Evolutionary conservation across 2,888 invertebrate species (phyloP).

Genomic region (Eupithecia dodoneata): DNA sequence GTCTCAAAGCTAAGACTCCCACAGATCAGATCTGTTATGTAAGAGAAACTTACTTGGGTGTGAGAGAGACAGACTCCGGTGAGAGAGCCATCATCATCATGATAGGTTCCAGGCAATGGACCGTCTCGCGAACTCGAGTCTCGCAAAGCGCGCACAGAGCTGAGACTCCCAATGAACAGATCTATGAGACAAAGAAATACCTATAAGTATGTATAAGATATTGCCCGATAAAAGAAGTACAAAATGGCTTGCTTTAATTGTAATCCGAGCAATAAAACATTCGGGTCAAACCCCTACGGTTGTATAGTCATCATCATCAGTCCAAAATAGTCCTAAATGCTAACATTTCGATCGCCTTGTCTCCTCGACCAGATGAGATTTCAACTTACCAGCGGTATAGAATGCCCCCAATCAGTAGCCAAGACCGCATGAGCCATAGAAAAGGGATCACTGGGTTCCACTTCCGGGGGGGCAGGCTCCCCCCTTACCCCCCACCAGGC

Average conservation of each 20-base stretch:
- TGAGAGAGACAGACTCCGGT: conserved; percentile 71
- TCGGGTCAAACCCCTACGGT: no score
- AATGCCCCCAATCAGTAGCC: conserved; percentile 72
- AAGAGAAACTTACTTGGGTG: conserved; percentile 61
- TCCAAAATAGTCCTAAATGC: no score
- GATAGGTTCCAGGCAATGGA: conserved; percentile 65
- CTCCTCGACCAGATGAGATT: neutral
- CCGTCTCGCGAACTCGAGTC: conserved; percentile 60
- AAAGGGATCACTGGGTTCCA: conserved; percentile 52
- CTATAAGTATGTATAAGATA: neutral
- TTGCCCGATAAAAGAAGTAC: neutral
- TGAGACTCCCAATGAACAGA: conserved; percentile 67
- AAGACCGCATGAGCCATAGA: conserved; percentile 61
- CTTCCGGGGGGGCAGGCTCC: conserved; percentile 57
- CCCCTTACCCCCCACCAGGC: conserved; percentile 58
- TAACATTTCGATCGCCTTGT: no score
- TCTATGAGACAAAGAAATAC: conserved; percentile 48
- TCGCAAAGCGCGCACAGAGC: conserved; percentile 59
- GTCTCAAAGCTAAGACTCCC: conserved; percentile 35
- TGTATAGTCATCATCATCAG: no score
- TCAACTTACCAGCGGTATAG: conserved; percentile 71
- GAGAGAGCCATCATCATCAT: conserved; percentile 70
- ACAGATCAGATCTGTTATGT: neutral
- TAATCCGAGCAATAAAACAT: no score
- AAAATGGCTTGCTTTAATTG: no score